These are phyloP conservation scores for Deroplatys truncata DNA, from an alignment of 2,888 invertebrate species.

Conservation along the genomic window DNA sequence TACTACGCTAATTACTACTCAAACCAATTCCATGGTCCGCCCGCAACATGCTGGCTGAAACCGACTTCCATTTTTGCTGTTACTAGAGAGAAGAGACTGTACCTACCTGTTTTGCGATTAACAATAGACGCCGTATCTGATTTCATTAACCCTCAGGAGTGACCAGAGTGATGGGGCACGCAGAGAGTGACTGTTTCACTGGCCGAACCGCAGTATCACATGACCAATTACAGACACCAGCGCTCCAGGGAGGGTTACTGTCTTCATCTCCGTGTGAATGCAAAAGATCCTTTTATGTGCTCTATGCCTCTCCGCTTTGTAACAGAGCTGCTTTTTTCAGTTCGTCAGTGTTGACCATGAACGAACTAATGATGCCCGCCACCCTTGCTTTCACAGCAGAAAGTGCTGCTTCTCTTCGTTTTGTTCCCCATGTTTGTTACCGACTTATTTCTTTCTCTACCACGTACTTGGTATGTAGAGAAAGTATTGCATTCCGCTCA, in stretches of 20 bases:
- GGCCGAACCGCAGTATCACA: background rate
- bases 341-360: too few species aligned
- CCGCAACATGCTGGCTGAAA: too few species aligned
- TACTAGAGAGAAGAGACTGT: background rate
- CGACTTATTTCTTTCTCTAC: too few species aligned
- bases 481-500: too few species aligned
- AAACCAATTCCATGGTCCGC: too few species aligned
- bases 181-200: background rate
- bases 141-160: background rate
- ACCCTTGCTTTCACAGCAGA: too few species aligned
- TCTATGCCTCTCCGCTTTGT: background rate
- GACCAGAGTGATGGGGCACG: background rate
- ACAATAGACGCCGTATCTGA: background rate
- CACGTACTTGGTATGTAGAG: too few species aligned
- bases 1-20: too few species aligned
- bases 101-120: background rate
- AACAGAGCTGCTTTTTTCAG: too few species aligned
- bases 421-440: too few species aligned
- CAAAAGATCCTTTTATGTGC: background rate
- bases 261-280: background rate
- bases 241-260: background rate
- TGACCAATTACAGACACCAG: conserved; percentile 6
- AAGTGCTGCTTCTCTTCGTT: too few species aligned
- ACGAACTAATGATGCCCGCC: too few species aligned
- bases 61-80: background rate